Evolutionary conservation across 2,797 vertebrate genomes (phyloP), one percentile per base, ranked within the genome.

Genomic region (Anas capensis): DNA sequence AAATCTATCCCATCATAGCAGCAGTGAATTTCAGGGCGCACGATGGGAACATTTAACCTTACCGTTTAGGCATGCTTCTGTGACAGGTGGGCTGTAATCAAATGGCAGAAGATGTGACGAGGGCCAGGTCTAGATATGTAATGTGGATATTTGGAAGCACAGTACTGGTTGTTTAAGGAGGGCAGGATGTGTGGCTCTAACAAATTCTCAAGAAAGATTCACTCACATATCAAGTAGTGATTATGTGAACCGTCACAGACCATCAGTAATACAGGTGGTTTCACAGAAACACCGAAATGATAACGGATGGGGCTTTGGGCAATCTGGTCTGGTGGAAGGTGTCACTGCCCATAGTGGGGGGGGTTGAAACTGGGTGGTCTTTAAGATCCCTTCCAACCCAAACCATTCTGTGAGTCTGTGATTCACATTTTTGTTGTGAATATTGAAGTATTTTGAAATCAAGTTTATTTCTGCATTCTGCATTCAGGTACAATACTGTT

Each of bases 1-100:
- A 40, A 18, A 48, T 0, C 0, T 66, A 26, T 34, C 26, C 21
- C 26, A 6, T 21, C 0, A 2, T 68, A 69, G 36, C 70, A 64
- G 53, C 65, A 14, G 31, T 36, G 64, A 83, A 62, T 80, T 83
- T n/a, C 24, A 16, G 57, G 40, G 26, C 26, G 16, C 0, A 0
- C 40, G 33, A 26, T 33, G 48, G 38, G 58, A n/a, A 17, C 27
- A 9, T 16, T 2, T 1, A 62, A 27, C 42, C 42, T 14, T 46
- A 2, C 34, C 36, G 2, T 16, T 33, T 71, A 1, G 57, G 4
- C 3, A 0, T 40, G 40, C 29, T 68, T 58, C 71, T 90, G 57
- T n/a, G 42, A 61, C 40, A 36, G 33, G 40, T 51, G 66, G 51
- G 19, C 56, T 16, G 17, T 56, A 65, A 68, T 23, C 42, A 58